Percentiles rank a stretch among this genome's conserved stretches.
phyloP scores from a whole-genome alignment of 2,113 vertebrate species.

The Thermophis baileyi region DNA sequence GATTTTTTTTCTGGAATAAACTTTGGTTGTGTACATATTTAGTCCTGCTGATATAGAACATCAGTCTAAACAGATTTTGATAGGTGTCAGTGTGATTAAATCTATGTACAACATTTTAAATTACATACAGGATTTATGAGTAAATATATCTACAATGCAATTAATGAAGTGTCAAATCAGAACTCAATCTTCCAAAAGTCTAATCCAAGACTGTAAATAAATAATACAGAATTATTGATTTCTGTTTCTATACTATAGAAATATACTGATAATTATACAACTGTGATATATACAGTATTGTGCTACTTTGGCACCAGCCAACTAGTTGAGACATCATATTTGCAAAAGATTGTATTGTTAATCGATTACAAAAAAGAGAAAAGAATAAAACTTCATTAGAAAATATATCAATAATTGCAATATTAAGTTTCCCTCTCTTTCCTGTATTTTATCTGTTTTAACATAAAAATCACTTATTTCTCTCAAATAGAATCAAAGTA shows the following conservation, averaged over 20 bases:
- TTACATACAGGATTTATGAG: background rate
- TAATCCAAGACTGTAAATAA: background rate
- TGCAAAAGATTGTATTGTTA: background rate
- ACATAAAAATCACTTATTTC: constrained; percentile 49
- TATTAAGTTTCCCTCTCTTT: background rate
- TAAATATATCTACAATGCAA: background rate
- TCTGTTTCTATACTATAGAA: background rate
- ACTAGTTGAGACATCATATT: background rate
- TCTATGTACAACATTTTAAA: background rate
- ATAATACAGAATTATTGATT: background rate
- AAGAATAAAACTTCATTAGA: background rate
- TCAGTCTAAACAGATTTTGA: background rate
- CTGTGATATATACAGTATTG: background rate
- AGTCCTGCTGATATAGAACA: background rate
- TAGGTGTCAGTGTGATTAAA: background rate
- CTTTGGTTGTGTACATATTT: background rate
- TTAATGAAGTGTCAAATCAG: background rate
- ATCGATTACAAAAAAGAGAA: background rate
- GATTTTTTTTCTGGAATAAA: background rate
- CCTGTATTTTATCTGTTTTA: background rate
- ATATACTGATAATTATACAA: background rate
- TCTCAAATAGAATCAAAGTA: constrained; percentile 17
- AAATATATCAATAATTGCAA: background rate
- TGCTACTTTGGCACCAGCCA: background rate
- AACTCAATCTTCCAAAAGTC: background rate